Evolutionary conservation across 2,113 vertebrate species (phyloP).

Genomic region (Tympanuchus pallidicinctus): DNA sequence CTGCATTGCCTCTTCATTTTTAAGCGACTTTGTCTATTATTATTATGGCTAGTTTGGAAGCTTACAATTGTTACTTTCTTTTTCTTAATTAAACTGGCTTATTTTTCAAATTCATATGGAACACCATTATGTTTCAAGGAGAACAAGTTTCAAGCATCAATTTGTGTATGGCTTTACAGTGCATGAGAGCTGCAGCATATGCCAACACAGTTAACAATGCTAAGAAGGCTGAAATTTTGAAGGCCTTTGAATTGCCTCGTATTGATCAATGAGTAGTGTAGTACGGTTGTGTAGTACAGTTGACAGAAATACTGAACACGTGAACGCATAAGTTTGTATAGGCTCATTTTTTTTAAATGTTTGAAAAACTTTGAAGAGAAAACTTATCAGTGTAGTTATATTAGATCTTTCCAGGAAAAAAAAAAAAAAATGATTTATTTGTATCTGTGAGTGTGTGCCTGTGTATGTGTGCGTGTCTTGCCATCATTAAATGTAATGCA

Average conservation of each 20-base stretch:
- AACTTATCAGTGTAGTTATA: not conserved
- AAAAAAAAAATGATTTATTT: not conserved
- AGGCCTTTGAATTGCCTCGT: not conserved
- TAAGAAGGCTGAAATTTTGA: not conserved
- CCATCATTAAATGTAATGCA: conserved; percentile 56
- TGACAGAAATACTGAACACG: not conserved
- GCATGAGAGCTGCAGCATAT: not conserved
- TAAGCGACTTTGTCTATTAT: not conserved
- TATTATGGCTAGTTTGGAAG: not conserved
- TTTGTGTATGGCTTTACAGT: not conserved
- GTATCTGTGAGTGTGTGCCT: not conserved
- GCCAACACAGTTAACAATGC: not conserved
- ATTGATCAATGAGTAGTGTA: not conserved
- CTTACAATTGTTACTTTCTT: not conserved
- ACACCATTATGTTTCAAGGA: conserved; percentile 9
- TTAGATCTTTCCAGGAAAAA: not conserved
- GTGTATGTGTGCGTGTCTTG: conserved; percentile 12
- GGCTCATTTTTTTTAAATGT: not conserved
- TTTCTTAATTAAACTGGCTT: not conserved
- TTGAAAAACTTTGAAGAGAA: not conserved
- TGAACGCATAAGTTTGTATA: not conserved
- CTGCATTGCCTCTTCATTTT: not conserved
- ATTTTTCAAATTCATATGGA: conserved; percentile 10
- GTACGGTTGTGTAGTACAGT: not conserved
- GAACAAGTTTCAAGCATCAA: not conserved